phyloP scores from a whole-genome alignment of 2,113 vertebrate genomes.

The Brachirus orientalis region DNA sequence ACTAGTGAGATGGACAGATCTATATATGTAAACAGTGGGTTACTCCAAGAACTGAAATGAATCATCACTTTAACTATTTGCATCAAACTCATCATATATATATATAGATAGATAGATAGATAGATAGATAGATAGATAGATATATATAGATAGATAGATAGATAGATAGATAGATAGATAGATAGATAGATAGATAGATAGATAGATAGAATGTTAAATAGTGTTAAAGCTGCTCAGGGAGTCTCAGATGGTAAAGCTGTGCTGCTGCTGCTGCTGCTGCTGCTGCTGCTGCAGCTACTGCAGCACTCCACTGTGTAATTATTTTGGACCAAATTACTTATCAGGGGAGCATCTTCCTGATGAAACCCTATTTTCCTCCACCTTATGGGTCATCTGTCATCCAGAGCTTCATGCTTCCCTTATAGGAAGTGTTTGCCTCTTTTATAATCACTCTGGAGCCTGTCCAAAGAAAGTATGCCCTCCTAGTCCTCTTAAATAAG shows the following conservation, averaged over 20 bases:
- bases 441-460: constrained; percentile 39
- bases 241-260: background rate
- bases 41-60: too few relatives aligned
- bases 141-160: background rate
- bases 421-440: constrained; percentile 30
- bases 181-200: constrained; percentile 22
- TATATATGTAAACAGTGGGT: too few relatives aligned
- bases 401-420: constrained; percentile 25
- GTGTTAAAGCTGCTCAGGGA: background rate
- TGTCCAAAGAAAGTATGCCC: constrained; percentile 32
- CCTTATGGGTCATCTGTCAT: constrained; percentile 63
- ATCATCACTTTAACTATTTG: too few relatives aligned
- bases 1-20: too few relatives aligned
- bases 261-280: background rate
- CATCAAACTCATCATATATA: too few relatives aligned
- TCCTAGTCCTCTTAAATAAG: background rate
- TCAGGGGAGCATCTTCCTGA: constrained; percentile 57
- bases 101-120: too few relatives aligned
- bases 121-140: constrained; percentile 1
- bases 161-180: constrained; percentile 4
- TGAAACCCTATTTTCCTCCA: constrained; percentile 58
- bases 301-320: constrained; percentile 50
- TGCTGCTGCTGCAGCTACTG: background rate
- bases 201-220: constrained; percentile 24
- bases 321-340: constrained; percentile 59